Evolutionary conservation across 2,888 invertebrate genomes (phyloP), one percentile per base, ranked within the genome.

Genomic region (Metalampra italica): DNA sequence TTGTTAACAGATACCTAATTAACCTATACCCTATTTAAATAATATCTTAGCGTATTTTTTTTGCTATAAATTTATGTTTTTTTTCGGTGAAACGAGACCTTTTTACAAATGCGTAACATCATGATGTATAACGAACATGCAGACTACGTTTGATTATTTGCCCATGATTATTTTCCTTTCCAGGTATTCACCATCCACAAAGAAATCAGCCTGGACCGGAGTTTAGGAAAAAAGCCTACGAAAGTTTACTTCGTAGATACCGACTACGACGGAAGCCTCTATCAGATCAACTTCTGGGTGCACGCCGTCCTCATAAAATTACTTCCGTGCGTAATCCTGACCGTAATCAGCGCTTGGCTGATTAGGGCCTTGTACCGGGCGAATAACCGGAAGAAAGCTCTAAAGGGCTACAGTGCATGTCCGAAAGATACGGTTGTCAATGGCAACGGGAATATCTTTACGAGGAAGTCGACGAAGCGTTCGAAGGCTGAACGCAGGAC

Each of bases 221-320:
- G 40, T 22, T 53, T 9, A 1, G 70, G 65, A 0, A 73, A 68
- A 11, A 64, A 75, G 29, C 75, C 82, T 0, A 75, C 74, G 0
- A 83, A 79, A 59, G 85, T 90, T 0, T 90, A 84, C 59, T 88
- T 82, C 61, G 90, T 76, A 58, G 90, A 92, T 46, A 91, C 92
- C 0, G 84, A 92, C 45, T 90, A 91, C 59, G 87, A 90, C 42
- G 91, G 91, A 1, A 90, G 91, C 0, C 72, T 93, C 7, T 94
- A 93, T 68, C 90, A 92, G 62, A 79, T 94, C 29, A 95, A 95
- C 80, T 95, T 95, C 76, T 96, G 95, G 95, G 91, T 95, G 7
- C 95, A 96, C 68, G 93, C 94, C 0, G 94, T 96, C 4, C 89
- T 95, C 39, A 93, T 96, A 50, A 96, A 96, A 73, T 82, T 96